Evolutionary conservation across 2,888 invertebrate genomes (phyloP).

Genomic region (Apamea crenata): DNA sequence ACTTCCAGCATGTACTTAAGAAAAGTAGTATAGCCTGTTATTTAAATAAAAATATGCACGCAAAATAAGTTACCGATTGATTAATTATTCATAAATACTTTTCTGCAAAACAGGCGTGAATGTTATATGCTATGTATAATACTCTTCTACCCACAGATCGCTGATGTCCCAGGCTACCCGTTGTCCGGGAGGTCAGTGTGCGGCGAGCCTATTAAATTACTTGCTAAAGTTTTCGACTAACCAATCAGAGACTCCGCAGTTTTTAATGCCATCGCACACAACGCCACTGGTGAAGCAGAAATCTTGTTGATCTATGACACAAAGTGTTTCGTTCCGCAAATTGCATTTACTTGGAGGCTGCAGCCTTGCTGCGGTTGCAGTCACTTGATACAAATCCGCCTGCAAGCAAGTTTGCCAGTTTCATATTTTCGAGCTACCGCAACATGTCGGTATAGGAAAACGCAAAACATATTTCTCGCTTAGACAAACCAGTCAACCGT

Average conservation of each 20-base stretch:
- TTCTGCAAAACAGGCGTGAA: not conserved
- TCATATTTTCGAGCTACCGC: not conserved
- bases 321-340: slow-evolving; percentile 77
- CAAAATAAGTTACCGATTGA: not conserved
- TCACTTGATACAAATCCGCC: slow-evolving; percentile 84
- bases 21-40: not conserved
- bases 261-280: slow-evolving; percentile 86
- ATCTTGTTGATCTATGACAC: slow-evolving; percentile 67
- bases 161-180: not conserved
- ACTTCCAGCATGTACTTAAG: not conserved
- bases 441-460: not conserved
- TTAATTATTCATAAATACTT: not conserved
- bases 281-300: slow-evolving; percentile 85
- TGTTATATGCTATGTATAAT: not conserved
- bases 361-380: slow-evolving; percentile 77
- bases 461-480: not conserved
- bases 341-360: slow-evolving; percentile 69
- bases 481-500: not conserved
- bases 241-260: slow-evolving; percentile 86
- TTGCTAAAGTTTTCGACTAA: slow-evolving; percentile 52
- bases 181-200: not conserved
- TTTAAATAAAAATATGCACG: not conserved
- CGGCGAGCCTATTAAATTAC: not conserved
- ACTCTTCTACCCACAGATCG: not conserved
- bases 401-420: slow-evolving; percentile 57